phyloP scores from a whole-genome alignment of 2,888 invertebrate genomes.

The Drosophila leonis region DNA sequence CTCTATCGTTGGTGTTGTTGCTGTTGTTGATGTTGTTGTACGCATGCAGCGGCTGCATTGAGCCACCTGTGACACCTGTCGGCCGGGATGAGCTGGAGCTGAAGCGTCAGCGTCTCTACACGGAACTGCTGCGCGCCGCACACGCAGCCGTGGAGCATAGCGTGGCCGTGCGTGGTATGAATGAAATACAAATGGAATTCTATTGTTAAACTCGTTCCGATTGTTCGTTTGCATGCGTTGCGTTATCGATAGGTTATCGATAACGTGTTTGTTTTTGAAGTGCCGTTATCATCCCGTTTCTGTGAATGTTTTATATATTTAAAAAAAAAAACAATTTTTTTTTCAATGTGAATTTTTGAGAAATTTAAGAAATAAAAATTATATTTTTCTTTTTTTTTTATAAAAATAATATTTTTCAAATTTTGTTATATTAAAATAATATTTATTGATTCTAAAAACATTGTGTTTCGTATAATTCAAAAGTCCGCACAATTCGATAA shows the following conservation, averaged over 20 bases:
- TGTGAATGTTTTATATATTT: slow-evolving; percentile 2
- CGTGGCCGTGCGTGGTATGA: slow-evolving; percentile 85
- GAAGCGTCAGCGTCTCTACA: slow-evolving; percentile 91
- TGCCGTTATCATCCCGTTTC: not conserved
- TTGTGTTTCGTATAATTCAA: not conserved
- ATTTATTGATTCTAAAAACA: not conserved
- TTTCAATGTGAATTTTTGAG: not conserved
- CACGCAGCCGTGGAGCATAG: slow-evolving; percentile 91
- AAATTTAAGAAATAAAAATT: not conserved
- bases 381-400: not conserved
- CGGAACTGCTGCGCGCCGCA: slow-evolving; percentile 91
- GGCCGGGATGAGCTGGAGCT: slow-evolving; percentile 92
- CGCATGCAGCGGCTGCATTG: slow-evolving; percentile 82
- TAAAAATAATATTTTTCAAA: not conserved
- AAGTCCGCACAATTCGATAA: not conserved
- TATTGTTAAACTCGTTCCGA: slow-evolving; percentile 17
- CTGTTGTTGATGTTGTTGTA: slow-evolving; percentile 7
- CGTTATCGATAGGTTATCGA: slow-evolving; percentile 16
- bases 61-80: slow-evolving; percentile 90
- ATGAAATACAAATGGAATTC: slow-evolving; percentile 46
- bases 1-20: slow-evolving; percentile 27
- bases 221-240: slow-evolving; percentile 52
- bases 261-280: slow-evolving; percentile 5
- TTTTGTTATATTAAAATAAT: not conserved
- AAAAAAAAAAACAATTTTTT: not conserved